phyloP scores from a whole-genome alignment of 2,113 vertebrate species.

The Halcyon senegalensis region DNA sequence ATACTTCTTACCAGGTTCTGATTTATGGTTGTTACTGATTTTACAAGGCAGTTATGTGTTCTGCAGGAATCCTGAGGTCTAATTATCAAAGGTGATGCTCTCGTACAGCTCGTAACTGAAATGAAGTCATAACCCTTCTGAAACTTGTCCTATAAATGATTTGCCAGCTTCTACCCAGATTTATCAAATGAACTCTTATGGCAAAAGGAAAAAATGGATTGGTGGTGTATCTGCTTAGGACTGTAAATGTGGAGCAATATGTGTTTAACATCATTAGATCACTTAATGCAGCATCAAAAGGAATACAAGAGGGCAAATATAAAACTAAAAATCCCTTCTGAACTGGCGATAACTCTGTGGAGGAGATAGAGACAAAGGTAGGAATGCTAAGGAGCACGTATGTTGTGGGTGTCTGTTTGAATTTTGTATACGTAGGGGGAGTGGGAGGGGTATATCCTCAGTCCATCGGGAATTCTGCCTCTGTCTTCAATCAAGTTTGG shows the following conservation, averaged over 20 bases:
- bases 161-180: background rate
- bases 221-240: background rate
- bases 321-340: background rate
- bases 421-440: accelerated
- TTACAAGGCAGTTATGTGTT: accelerated
- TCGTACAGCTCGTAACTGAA: background rate
- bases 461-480: background rate
- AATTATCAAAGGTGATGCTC: background rate
- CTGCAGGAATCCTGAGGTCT: background rate
- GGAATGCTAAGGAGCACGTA: background rate
- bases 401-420: background rate
- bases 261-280: background rate
- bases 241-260: accelerated
- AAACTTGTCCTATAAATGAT: background rate
- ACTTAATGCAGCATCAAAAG: background rate
- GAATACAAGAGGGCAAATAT: background rate
- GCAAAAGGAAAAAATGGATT: background rate
- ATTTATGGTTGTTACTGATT: background rate
- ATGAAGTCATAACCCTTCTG: background rate
- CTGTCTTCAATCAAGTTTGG: background rate
- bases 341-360: background rate
- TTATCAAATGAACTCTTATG: background rate
- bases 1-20: background rate
- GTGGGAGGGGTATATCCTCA: background rate
- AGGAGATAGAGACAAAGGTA: background rate